Percentiles rank a stretch among this genome's conserved stretches.
Conservation (phyloP, 1,140 invertebrate species). For the Calliphora vicina region DNA sequence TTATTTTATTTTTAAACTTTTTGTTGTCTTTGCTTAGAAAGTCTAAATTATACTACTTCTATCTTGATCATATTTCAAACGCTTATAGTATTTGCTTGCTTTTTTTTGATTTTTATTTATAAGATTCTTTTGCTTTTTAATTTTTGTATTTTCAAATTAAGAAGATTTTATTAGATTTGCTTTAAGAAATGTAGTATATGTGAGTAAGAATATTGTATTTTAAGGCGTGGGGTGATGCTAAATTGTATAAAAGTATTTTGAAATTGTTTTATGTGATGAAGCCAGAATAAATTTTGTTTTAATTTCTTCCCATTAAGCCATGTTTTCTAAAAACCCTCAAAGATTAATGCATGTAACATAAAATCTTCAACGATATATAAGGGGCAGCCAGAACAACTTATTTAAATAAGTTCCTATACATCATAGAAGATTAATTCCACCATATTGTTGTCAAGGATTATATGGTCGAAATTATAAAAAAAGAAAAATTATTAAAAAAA, state of each 20-base stretch:
- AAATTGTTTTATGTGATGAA: no score
- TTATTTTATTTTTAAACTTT: not conserved
- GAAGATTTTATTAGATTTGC: not conserved
- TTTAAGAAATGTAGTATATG: not conserved
- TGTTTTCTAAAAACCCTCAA: no score
- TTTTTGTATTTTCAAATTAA: not conserved
- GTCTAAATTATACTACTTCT: not conserved
- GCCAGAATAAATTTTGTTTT: no score
- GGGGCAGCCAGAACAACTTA: no score
- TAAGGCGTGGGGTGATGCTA: not conserved
- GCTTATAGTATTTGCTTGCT: not conserved
- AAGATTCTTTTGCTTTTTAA: not conserved
- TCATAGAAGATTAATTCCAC: no score
- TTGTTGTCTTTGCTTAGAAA: not conserved
- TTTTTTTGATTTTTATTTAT: not conserved
- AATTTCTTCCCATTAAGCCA: no score
- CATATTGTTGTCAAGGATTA: no score
- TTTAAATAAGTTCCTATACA: no score
- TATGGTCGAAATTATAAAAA: no score
- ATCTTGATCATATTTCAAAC: not conserved
- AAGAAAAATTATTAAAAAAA: no score
- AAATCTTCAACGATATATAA: no score
- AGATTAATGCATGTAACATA: no score
- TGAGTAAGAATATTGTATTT: not conserved
- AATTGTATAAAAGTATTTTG: not conserved